phyloP scores from a whole-genome alignment of 1,140 invertebrate genomes.

The Marisa cornuarietis region DNA sequence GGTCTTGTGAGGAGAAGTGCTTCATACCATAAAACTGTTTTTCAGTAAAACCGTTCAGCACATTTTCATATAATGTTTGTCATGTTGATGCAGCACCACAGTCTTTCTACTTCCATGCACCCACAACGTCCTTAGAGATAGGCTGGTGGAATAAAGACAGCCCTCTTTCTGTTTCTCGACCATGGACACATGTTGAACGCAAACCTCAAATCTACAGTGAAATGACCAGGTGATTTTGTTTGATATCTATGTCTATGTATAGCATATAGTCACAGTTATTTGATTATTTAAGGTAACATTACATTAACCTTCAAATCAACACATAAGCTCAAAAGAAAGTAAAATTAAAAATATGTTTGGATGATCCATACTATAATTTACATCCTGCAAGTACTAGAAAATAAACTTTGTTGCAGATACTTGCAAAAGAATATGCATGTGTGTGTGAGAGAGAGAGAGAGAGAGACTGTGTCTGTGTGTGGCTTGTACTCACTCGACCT shows the following conservation, averaged over 20 bases:
- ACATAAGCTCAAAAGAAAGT: not conserved
- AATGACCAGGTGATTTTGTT: slow-evolving; percentile 58
- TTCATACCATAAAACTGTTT: no score
- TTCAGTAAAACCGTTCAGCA: no score
- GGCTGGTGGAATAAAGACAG: slow-evolving; percentile 54
- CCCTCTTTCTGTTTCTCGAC: slow-evolving; percentile 47
- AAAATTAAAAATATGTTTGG: not conserved
- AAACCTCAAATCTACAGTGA: slow-evolving; percentile 59
- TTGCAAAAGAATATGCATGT: no score
- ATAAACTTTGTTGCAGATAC: no score
- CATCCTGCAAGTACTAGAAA: no score
- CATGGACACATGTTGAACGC: slow-evolving; percentile 57
- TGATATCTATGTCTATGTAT: not conserved
- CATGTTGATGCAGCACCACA: slow-evolving; percentile 43
- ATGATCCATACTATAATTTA: no score
- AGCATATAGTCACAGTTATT: not conserved
- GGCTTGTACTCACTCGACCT: no score
- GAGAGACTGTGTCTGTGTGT: no score
- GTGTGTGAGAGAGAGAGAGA: no score
- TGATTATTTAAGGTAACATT: no score
- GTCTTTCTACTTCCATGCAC: slow-evolving; percentile 50
- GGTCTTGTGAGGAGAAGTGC: no score
- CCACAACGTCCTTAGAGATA: slow-evolving; percentile 46
- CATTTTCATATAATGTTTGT: no score
- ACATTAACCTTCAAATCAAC: not conserved